Evolutionary conservation across 2,113 vertebrate genomes (phyloP).

Genomic region (Cariama cristata): DNA sequence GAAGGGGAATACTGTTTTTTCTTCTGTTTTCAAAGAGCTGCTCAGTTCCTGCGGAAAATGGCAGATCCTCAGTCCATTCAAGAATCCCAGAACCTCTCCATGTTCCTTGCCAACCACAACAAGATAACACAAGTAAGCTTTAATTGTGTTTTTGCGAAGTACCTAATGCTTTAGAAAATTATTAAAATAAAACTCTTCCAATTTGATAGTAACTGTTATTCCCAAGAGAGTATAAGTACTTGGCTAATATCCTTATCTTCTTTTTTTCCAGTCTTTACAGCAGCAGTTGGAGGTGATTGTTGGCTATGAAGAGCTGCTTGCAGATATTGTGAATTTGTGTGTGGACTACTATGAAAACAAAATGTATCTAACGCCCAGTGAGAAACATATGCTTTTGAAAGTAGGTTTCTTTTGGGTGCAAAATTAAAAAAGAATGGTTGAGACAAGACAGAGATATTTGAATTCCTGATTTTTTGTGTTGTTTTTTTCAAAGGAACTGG

Average conservation of each 20-base stretch:
- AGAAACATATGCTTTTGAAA: constrained; percentile 98
- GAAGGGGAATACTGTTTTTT: not conserved
- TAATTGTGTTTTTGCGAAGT: not conserved
- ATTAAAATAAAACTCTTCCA: not conserved
- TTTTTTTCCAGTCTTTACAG: constrained; percentile 87
- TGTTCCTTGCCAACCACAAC: constrained; percentile 99
- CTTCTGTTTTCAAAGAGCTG: constrained; percentile 79
- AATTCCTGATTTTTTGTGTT: not conserved
- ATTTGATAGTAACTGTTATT: not conserved
- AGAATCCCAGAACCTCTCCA: constrained; percentile 98
- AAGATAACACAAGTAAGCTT: constrained; percentile 94
- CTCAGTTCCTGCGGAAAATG: constrained; percentile 98
- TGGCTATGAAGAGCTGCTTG: constrained; percentile 95
- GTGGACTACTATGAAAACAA: constrained; percentile 98
- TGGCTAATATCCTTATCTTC: not conserved
- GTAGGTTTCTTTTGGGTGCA: constrained; percentile 68
- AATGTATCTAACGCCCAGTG: constrained; percentile 95
- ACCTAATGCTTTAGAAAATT: not conserved
- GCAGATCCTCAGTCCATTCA: constrained; percentile 97
- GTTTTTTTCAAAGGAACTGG: not conserved
- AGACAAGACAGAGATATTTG: not conserved
- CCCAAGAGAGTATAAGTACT: not conserved
- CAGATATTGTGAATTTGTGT: constrained; percentile 97
- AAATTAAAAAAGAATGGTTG: not conserved
- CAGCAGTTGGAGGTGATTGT: constrained; percentile 96